These are phyloP conservation scores for Botrylloides violaceus DNA, from an alignment of 23 tunicate species.

Conservation along the genomic window DNA sequence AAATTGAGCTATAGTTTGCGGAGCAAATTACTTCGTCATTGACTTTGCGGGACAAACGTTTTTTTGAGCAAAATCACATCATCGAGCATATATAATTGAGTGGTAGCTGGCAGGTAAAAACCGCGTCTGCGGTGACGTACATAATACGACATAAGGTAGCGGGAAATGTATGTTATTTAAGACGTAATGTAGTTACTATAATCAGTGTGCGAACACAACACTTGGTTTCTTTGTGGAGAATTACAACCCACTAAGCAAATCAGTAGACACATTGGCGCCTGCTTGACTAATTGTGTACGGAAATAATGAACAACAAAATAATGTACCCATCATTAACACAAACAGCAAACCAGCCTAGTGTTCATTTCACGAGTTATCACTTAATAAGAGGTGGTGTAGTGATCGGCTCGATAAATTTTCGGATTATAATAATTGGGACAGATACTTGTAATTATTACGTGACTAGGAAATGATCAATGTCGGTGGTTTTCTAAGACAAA, in stretches of 20 bases:
- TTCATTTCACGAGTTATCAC: too few relatives aligned
- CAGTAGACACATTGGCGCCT: constrained; percentile 24
- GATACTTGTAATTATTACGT: neutral
- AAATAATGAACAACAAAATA: constrained; percentile 11
- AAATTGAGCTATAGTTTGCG: neutral
- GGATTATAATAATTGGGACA: neutral
- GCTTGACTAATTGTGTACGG: constrained; percentile 22
- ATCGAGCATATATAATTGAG: neutral
- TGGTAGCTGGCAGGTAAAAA: too few relatives aligned
- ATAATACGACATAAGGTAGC: neutral
- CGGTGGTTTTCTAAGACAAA: neutral
- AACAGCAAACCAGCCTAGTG: neutral
- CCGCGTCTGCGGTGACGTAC: constrained; percentile 5
- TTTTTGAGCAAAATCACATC: neutral
- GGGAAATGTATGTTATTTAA: neutral
- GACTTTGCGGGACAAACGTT: neutral
- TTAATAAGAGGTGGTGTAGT: too few relatives aligned
- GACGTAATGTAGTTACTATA: neutral
- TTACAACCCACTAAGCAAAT: constrained; percentile 1
- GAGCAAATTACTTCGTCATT: neutral
- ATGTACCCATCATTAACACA: neutral
- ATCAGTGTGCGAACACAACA: constrained; percentile 1
- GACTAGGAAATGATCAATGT: neutral
- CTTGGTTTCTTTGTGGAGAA: constrained; percentile 2
- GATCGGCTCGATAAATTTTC: too few relatives aligned